Evolutionary conservation across 64 coral and sea anemone genomes (phyloP).

Genomic region (Montipora capricornis): DNA sequence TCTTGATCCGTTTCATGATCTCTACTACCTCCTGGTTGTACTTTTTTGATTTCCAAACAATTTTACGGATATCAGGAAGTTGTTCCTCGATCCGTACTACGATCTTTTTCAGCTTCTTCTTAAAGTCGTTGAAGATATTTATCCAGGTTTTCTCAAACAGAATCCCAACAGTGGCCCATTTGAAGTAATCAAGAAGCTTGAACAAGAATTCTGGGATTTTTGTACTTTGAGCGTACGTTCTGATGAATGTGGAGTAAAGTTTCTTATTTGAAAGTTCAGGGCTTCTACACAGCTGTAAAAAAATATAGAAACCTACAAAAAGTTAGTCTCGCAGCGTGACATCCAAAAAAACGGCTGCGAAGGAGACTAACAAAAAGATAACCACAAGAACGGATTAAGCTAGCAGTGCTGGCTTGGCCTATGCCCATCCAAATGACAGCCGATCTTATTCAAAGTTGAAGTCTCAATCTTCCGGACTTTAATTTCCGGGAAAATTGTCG

Average conservation of each 20-base stretch:
- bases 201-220: conserved; percentile 1
- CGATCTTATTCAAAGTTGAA: too few relatives aligned
- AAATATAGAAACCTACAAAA: background rate
- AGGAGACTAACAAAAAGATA: background rate
- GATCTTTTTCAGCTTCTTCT: background rate
- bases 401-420: too few relatives aligned
- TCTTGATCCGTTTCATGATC: background rate
- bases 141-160: background rate
- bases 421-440: too few relatives aligned
- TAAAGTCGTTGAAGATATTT: background rate
- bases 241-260: conserved; percentile 30
- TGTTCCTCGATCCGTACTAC: background rate
- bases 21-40: background rate
- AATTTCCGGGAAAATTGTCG: too few relatives aligned
- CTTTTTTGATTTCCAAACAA: too few relatives aligned
- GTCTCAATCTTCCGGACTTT: too few relatives aligned
- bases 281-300: conserved; percentile 5
- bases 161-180: conserved; percentile 25
- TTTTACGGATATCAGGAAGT: background rate
- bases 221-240: conserved; percentile 29
- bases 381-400: too few relatives aligned
- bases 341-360: background rate
- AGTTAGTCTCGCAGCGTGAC: too few relatives aligned
- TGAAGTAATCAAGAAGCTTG: background rate
- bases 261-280: conserved; percentile 50